A percentile compares a stretch with the other conserved stretches of the same genome.
These are phyloP conservation scores for Poicephalus meyeri DNA, from an alignment of 2,113 vertebrate genomes.

Conservation along the genomic window DNA sequence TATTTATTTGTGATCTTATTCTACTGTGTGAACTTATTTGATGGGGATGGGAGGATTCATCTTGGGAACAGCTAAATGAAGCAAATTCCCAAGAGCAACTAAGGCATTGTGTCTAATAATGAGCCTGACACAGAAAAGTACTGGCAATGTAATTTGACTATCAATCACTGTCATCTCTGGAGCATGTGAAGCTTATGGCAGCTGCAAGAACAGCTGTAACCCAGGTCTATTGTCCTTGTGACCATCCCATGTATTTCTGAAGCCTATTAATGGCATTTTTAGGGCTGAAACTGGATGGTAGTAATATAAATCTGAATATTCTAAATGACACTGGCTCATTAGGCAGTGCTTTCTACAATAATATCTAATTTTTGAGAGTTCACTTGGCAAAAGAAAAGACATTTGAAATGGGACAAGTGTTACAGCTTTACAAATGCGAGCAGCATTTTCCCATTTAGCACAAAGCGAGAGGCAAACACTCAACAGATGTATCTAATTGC, in stretches of 20 bases:
- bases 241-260: constrained; percentile 26
- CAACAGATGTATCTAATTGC: constrained; percentile 66
- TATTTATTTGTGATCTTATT: neutral
- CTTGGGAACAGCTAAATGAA: constrained; percentile 9
- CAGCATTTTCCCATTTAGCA: constrained; percentile 28
- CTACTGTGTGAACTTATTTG: neutral
- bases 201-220: constrained; percentile 74
- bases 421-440: constrained; percentile 51
- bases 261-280: constrained; percentile 48
- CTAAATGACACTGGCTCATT: constrained; percentile 67
- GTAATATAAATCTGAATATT: constrained; percentile 54
- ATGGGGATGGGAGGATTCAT: neutral
- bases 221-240: constrained; percentile 54
- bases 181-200: constrained; percentile 58
- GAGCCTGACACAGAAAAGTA: constrained; percentile 68
- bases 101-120: constrained; percentile 52
- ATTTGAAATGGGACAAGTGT: constrained; percentile 45
- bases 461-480: constrained; percentile 47
- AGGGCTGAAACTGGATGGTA: constrained; percentile 26
- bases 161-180: constrained; percentile 72
- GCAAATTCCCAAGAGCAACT: constrained; percentile 8
- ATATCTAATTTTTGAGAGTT: constrained; percentile 71
- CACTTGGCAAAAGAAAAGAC: constrained; percentile 52
- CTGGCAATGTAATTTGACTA: constrained; percentile 69
- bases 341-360: constrained; percentile 63